These are phyloP conservation scores for Metopia argyrocephala DNA, from an alignment of 2,888 invertebrate species.

Conservation along the genomic window DNA sequence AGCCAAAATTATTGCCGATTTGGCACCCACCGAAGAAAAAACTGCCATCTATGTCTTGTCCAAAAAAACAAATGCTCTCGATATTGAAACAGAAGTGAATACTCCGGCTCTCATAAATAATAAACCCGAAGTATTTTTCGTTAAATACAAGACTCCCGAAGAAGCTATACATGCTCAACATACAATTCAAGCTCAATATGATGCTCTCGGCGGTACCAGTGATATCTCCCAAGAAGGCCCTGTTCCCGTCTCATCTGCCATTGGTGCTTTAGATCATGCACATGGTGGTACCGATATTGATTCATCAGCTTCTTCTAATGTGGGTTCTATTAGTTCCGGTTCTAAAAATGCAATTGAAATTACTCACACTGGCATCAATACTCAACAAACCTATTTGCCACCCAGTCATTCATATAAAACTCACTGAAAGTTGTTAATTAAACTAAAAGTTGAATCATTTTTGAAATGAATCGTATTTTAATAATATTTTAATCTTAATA, in stretches of 20 bases:
- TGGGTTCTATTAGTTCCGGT: background rate
- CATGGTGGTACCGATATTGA: slow-evolving; percentile 30
- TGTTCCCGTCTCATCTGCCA: slow-evolving; percentile 73
- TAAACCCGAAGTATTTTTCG: slow-evolving; percentile 77
- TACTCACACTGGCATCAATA: slow-evolving; percentile 30
- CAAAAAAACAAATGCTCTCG: slow-evolving; percentile 74
- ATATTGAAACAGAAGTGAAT: slow-evolving; percentile 73
- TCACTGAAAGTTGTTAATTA: background rate
- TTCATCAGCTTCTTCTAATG: background rate
- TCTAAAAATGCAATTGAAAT: slow-evolving; percentile 29
- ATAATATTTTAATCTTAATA: no score
- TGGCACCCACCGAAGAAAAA: slow-evolving; percentile 76
- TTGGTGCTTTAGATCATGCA: slow-evolving; percentile 70
- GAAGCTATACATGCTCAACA: slow-evolving; percentile 76
- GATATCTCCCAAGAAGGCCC: slow-evolving; percentile 72
- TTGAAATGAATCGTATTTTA: no score
- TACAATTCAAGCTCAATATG: slow-evolving; percentile 76
- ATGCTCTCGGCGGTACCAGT: slow-evolving; percentile 73
- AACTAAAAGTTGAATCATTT: no score
- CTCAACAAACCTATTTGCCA: slow-evolving; percentile 69
- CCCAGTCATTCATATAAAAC: slow-evolving; percentile 40
- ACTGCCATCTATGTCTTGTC: slow-evolving; percentile 77
- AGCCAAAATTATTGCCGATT: slow-evolving; percentile 74
- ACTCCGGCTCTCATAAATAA: slow-evolving; percentile 71
- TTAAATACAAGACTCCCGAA: slow-evolving; percentile 77